These are phyloP conservation scores for Conchocele bisecta DNA, from an alignment of 2,888 invertebrate species.

Conservation along the genomic window DNA sequence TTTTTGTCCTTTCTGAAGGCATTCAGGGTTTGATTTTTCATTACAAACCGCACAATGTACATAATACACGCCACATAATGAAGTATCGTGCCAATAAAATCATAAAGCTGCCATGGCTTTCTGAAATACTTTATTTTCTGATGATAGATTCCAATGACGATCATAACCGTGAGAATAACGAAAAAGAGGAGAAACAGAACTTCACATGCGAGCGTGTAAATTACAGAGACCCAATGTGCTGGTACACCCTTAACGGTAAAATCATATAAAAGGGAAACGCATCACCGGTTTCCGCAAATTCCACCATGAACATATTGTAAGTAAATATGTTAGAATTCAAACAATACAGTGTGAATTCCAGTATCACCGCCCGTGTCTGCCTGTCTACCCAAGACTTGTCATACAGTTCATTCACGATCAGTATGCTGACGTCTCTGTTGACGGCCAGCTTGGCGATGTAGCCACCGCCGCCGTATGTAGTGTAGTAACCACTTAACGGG, in stretches of 20 bases:
- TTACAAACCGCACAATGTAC: constrained; percentile 53
- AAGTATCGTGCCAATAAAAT: constrained; percentile 53
- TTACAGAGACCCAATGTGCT: constrained; percentile 59
- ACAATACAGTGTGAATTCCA: constrained; percentile 76
- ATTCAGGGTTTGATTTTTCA: constrained; percentile 57
- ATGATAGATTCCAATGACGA: constrained; percentile 50
- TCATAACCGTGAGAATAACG: constrained; percentile 47
- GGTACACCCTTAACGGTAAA: constrained; percentile 63
- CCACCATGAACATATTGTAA: constrained; percentile 69
- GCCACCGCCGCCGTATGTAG: constrained; percentile 71
- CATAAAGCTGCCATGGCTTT: constrained; percentile 64
- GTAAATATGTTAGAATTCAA: constrained; percentile 73
- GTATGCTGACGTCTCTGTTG: constrained; percentile 59
- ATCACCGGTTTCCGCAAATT: constrained; percentile 76
- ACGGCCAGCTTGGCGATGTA: constrained; percentile 71
- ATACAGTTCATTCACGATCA: constrained; percentile 63
- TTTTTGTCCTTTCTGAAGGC: constrained; percentile 65
- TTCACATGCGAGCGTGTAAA: constrained; percentile 63
- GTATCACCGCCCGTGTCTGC: constrained; percentile 70
- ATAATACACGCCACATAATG: constrained; percentile 55
- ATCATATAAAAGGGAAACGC: constrained; percentile 62
- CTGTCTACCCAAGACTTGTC: constrained; percentile 70
- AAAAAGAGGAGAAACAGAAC: constrained; percentile 59
- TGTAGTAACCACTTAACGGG: constrained; percentile 62
- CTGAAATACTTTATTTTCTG: constrained; percentile 55